Conservation (phyloP, 2,113 vertebrate species). For the Nothocercus julius region DNA sequence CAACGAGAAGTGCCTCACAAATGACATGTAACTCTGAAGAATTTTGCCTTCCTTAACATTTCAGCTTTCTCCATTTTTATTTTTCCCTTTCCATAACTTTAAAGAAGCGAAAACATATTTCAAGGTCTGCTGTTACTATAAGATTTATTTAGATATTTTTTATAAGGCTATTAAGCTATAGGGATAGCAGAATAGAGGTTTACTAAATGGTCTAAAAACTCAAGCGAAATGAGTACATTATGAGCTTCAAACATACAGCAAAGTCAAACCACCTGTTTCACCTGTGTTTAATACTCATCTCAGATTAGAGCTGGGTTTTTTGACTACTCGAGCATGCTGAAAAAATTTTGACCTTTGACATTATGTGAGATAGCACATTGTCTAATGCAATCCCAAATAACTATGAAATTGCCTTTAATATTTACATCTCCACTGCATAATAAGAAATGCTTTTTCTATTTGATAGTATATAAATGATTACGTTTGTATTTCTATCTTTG, state of each 20-base stretch:
- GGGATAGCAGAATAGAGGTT: neutral
- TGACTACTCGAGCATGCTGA: neutral
- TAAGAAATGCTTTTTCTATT: neutral
- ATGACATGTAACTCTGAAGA: neutral
- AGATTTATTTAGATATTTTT: neutral
- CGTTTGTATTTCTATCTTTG: neutral
- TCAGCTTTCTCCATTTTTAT: neutral
- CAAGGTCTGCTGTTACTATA: neutral
- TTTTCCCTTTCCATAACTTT: neutral
- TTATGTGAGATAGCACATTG: neutral
- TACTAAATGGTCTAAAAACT: neutral
- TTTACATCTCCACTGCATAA: neutral
- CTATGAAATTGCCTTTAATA: slow-evolving; percentile 20
- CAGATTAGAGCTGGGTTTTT: neutral
- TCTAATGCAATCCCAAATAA: neutral
- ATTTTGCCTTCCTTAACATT: neutral
- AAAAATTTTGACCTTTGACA: slow-evolving; percentile 8
- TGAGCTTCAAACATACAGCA: neutral
- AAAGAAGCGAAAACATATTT: neutral
- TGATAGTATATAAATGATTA: neutral
- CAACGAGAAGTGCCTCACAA: neutral
- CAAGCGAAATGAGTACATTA: neutral
- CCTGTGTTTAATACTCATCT: neutral
- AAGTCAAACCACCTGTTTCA: neutral
- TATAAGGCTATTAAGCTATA: neutral